These are phyloP conservation scores for Helogale parvula DNA, from an alignment of 2,113 vertebrate genomes.

Conservation along the genomic window DNA sequence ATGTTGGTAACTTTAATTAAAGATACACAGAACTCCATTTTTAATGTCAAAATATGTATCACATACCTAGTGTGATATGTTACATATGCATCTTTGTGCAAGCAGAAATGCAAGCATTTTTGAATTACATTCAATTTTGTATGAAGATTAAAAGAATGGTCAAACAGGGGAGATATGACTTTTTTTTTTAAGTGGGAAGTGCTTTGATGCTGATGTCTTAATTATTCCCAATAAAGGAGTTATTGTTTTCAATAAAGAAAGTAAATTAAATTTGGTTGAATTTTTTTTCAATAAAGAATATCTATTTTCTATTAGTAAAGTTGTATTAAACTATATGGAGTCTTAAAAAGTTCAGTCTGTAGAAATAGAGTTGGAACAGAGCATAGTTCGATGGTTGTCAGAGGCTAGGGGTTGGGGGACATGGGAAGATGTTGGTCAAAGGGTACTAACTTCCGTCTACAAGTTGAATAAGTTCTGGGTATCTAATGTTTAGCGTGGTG, in stretches of 20 bases:
- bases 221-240: neutral
- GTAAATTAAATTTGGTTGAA: neutral
- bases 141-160: neutral
- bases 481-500: neutral
- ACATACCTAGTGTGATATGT: neutral
- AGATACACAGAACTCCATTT: neutral
- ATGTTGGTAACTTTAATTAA: neutral
- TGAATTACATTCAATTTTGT: neutral
- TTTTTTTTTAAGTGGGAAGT: neutral
- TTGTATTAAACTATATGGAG: neutral
- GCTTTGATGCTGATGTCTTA: neutral
- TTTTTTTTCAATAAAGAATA: neutral
- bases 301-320: neutral
- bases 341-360: neutral
- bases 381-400: too few relatives aligned
- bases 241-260: neutral
- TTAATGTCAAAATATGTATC: neutral
- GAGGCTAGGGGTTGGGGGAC: too few relatives aligned
- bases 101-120: neutral
- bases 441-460: neutral
- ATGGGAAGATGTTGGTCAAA: neutral
- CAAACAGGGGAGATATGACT: neutral
- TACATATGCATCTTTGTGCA: neutral
- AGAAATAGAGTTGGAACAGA: neutral
- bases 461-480: neutral